Evolutionary conservation across 2,888 invertebrate species (phyloP), one percentile per base, ranked within the genome.

Genomic region (Oligia latruncula): DNA sequence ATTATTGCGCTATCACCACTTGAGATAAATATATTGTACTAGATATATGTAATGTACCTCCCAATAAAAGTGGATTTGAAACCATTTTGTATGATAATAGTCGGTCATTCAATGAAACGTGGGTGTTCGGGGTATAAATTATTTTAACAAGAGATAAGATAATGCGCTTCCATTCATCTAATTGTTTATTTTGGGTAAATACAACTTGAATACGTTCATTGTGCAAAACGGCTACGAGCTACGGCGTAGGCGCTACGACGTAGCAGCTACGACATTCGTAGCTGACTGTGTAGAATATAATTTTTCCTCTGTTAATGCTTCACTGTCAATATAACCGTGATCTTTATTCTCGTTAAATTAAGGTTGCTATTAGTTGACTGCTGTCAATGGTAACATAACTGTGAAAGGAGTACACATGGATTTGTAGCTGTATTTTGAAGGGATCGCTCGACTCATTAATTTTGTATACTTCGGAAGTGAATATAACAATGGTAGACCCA

Each of bases 211-310:
- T 13, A 20, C 15, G n/a, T 15, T 4, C 2, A n/a, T 15, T 20
- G 8, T 17, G 17, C 46, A 1, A 20, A 3, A n/a, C 43, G 29
- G 5, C 64, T 73, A 73, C 60, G 20, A 29, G 76, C 72, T 81
- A 85, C 72, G 71, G n/a, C 84, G 84, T 81, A 83, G 84, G 1
- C 13, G 49, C 43, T 64, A 68, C 40, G 68, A 4, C 64, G 79
- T 79, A 82, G 64, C 20, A 0, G 58, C 81, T 85, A 80, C 68
- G 52, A 58, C 1, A 65, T 5, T 64, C 64, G 60, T 73, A 66
- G 60, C 46, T 13, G 6, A 2, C 43, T 43, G 29, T n/a, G 15
- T 75, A 55, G n/a, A 35, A 20, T 9, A 2, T 35, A 23, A 35
- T 35, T 15, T 52, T 23, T 15, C 20, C 4, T 35, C 8, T 15